phyloP scores from a whole-genome alignment of 2,888 invertebrate species.

The Yponomeuta malinellus region DNA sequence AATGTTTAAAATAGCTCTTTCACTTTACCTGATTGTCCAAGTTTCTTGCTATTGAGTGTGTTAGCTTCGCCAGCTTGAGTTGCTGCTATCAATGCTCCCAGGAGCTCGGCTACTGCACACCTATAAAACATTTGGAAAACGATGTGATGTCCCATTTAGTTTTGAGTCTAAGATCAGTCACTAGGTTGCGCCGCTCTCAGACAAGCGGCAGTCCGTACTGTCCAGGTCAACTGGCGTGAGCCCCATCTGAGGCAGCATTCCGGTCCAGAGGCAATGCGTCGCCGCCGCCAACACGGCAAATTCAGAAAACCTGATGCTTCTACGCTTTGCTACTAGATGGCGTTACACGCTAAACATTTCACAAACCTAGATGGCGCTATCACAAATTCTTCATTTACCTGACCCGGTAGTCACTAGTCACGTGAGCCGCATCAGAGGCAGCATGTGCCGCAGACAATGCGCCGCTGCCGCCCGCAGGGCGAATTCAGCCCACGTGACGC shows the following conservation, averaged over 20 bases:
- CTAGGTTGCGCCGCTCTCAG: slow-evolving; percentile 81
- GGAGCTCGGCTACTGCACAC: slow-evolving; percentile 92
- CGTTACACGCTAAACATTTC: no score
- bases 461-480: slow-evolving; percentile 96
- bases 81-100: slow-evolving; percentile 91
- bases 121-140: slow-evolving; percentile 29
- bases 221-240: slow-evolving; percentile 93
- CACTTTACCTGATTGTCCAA: slow-evolving; percentile 49
- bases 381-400: slow-evolving; percentile 31
- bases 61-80: slow-evolving; percentile 83
- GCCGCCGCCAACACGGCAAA: slow-evolving; percentile 93
- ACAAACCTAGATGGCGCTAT: not conserved
- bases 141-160: no score
- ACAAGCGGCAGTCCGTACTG: slow-evolving; percentile 90
- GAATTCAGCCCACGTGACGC: slow-evolving; percentile 26
- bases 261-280: slow-evolving; percentile 89
- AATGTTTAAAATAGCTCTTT: no score
- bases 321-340: no score
- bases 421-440: slow-evolving; percentile 89
- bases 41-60: slow-evolving; percentile 53
- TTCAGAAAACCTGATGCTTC: no score
- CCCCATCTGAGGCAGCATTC: slow-evolving; percentile 89
- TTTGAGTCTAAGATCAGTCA: slow-evolving; percentile 30
- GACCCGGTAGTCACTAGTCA: slow-evolving; percentile 71
- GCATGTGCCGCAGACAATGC: slow-evolving; percentile 90